Conservation (phyloP, 2,113 vertebrate genomes). For the Labrus mixtus region DNA sequence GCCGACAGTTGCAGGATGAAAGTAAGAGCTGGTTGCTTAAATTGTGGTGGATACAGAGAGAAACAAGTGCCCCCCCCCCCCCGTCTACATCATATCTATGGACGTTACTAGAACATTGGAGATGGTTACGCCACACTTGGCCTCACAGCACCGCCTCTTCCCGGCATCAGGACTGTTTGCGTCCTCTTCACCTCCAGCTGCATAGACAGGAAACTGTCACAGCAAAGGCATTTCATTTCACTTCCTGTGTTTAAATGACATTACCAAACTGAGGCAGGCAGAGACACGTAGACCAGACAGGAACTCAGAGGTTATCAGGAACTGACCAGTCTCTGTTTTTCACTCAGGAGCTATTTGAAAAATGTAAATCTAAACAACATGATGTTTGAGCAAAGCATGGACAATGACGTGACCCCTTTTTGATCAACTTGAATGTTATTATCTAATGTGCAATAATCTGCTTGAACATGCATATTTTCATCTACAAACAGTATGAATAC, state of each 20-base stretch:
- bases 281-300: neutral
- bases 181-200: neutral
- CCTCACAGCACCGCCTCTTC: slow-evolving; percentile 18
- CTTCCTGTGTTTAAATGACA: slow-evolving; percentile 28
- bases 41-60: no score
- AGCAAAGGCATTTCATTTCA: slow-evolving; percentile 20
- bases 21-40: neutral
- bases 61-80: fast-evolving
- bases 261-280: slow-evolving; percentile 7
- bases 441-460: no score
- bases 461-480: no score
- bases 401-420: neutral
- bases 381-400: neutral
- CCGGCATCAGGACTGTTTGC: neutral
- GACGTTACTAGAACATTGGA: neutral
- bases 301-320: neutral
- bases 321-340: neutral
- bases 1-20: no score
- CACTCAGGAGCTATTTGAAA: neutral
- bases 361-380: neutral
- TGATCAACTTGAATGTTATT: no score
- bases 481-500: no score
- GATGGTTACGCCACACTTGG: neutral
- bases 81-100: neutral
- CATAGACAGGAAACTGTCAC: slow-evolving; percentile 48